Base-by-base conservation (phyloP, 2,113 vertebrate genomes). In the Xiphophorus hellerii region DNA sequence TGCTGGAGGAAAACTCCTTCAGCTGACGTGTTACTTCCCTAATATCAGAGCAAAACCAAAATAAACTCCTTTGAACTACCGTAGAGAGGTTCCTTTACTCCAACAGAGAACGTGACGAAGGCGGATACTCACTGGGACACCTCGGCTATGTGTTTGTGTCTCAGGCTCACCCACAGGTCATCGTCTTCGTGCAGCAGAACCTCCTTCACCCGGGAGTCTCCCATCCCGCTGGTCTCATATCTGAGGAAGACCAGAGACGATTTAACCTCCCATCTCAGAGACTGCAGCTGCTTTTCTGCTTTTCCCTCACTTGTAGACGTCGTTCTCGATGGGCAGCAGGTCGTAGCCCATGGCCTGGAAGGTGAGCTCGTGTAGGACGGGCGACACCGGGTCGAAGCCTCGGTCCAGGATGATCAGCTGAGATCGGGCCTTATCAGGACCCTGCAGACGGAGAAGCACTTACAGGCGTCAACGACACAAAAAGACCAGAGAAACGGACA, bases 261-360 rank as follows among this genome's bases (percentile, higher is more conserved):
- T 42, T 63, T 20, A 74, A 22, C 51, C 17, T 66, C 35, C 27
- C 66, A 25, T 54, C 27, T 65, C 17, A 39, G 31, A 6, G 17
- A n/a, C 0, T n/a, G 7, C 25, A 9, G 22, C 7, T 58, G 4
- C 70, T 17, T 66, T 35, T 67, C 61, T 60, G 20, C 2, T 39
- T 44, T 25, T 25, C 58, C 70, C 0, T 92, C 51, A 99, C 97
- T 96, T 97, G 94, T 99, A 99, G 76, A 99, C 97, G 0, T 99
- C 97, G 0, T 99, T 99, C 84, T 99, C 97, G 2, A 99, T 97
- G 78, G 97, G 97, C 91, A 99, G 93, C 86, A 99, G 94, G 86
- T 99, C 98, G 0, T 97, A 99, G 86, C 97, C 97, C 98, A 99
- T 99, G 2, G 98, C 98, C 94, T 99, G 98, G 91, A 99, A 97